Evolutionary conservation across 2,888 invertebrate genomes (phyloP), one percentile per base, ranked within the genome.

Genomic region (Lypha dubia): DNA sequence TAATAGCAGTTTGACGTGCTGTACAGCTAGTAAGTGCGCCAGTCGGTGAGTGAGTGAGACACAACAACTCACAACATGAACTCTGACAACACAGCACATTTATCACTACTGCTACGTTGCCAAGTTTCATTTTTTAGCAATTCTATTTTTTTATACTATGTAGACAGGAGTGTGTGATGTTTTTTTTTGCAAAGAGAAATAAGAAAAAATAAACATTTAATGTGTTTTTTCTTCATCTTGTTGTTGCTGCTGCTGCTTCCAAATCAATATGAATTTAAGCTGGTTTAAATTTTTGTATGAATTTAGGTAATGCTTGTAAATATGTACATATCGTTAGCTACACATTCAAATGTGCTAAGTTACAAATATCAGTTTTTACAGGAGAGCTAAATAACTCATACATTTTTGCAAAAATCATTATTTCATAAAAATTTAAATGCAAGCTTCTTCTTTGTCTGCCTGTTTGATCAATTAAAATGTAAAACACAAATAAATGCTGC

Each of bases 1-100:
- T 56, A 74, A 56, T 79, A 79, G 79, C 38, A 62, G 70, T 53
- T 56, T 58, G 58, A 46, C 60, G 58, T 44, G 46, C 46, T 79
- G 70, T 51, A 35, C 24, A 38, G 46, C 24, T 24, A 51, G 67
- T 44, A 13, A 44, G 44, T 56, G 24, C 22, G 68, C 3, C 56
- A 56, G 53, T 13, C 35, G 49, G 17, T 60, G 58, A 49, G 38
- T 49, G 67, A 71, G 79, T 79, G 22, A 44, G 74, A 75, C 53
- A 63, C 17, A 60, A 38, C 74, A 65, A 82, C 76, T 76, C 44
- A 75, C 84, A 74, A 60, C 79, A 32, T 84, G 84, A 84, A 84
- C 84, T 84, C 77, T 84, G 84, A 84, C 84, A 84, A 84, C 84
- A 75, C 51, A 81, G 84, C 81, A 84, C 80, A 85, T 85, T 85